These are phyloP conservation scores for Amphiprion clarkii DNA, from an alignment of 2,797 vertebrate species.

Conservation along the genomic window DNA sequence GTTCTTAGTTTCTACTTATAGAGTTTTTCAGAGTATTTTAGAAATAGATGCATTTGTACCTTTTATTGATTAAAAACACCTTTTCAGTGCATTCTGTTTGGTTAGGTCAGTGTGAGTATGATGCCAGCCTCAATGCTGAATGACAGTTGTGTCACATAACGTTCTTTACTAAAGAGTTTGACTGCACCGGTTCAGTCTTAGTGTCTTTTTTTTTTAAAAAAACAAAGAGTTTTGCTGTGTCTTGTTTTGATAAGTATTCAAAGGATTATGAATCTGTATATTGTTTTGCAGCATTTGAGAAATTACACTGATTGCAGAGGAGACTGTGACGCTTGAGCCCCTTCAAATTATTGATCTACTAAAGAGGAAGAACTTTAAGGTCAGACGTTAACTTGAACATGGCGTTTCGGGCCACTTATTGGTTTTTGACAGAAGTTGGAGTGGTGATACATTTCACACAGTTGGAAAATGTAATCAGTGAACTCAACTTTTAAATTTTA, in stretches of 20 bases:
- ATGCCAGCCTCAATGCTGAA: conserved; percentile 1
- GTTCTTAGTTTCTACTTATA: conserved; percentile 3
- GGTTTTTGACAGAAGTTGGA: background rate
- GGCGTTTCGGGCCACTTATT: background rate
- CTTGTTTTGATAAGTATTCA: background rate
- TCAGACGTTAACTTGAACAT: conserved; percentile 1
- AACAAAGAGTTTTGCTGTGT: background rate
- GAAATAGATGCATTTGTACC: conserved; percentile 28
- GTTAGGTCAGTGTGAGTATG: conserved; percentile 8
- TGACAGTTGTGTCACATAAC: conserved; percentile 18
- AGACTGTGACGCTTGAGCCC: background rate
- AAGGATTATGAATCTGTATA: background rate
- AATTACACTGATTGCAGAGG: background rate
- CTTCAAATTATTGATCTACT: background rate
- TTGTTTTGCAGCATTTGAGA: conserved; percentile 7
- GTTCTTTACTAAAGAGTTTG: conserved; percentile 48
- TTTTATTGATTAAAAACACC: conserved; percentile 4
- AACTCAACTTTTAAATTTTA: background rate
- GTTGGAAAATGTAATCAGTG: background rate
- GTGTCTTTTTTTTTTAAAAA: conserved; percentile 28
- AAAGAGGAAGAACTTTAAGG: background rate
- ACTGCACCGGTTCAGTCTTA: conserved; percentile 8
- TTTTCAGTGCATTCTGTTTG: conserved; percentile 7
- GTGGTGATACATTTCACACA: background rate
- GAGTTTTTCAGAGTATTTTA: conserved; percentile 41